Evolutionary conservation across 1,140 invertebrate genomes (phyloP).

Genomic region (Mesaphorura yosii): DNA sequence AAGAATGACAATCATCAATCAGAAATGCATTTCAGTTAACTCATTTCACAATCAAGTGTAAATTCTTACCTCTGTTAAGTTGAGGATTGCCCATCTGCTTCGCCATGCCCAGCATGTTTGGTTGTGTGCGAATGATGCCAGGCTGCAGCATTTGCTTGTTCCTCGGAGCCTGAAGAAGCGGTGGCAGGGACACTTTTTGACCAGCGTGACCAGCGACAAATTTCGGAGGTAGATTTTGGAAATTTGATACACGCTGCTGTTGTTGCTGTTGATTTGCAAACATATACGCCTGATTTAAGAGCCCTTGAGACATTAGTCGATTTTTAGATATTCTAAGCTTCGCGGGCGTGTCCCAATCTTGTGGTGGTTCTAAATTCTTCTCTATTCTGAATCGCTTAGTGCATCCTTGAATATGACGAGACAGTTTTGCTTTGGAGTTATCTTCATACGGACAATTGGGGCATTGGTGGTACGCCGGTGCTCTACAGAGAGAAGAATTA

Average conservation of each 20-base stretch:
- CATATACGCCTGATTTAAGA: conserved; percentile 6
- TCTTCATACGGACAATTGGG: conserved; percentile 89
- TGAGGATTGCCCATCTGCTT: conserved; percentile 15
- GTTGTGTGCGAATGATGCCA: conserved; percentile 29
- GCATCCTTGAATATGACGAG: conserved; percentile 75
- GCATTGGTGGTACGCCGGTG: conserved; percentile 79
- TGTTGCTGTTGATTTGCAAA: conserved; percentile 5
- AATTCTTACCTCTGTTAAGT: conserved; percentile 23
- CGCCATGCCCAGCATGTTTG: conserved; percentile 3
- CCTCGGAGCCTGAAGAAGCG: conserved; percentile 27
- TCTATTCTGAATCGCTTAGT: conserved; percentile 80
- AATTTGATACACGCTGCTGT: too few relatives aligned
- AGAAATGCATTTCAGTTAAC: conserved; percentile 15
- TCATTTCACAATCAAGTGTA: background rate
- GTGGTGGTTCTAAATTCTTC: conserved; percentile 64
- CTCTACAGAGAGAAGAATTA: conserved; percentile 34
- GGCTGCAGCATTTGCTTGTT: conserved; percentile 28
- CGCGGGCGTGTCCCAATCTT: conserved; percentile 82
- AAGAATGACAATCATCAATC: too few relatives aligned
- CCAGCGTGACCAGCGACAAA: too few relatives aligned
- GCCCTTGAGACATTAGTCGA: conserved; percentile 34
- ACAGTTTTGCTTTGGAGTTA: conserved; percentile 84
- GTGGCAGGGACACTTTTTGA: conserved; percentile 18
- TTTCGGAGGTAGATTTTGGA: too few relatives aligned
- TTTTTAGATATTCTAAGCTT: conserved; percentile 63